These are phyloP conservation scores for Globodera rostochiensis DNA, from an alignment of 1,140 invertebrate species.

Conservation along the genomic window DNA sequence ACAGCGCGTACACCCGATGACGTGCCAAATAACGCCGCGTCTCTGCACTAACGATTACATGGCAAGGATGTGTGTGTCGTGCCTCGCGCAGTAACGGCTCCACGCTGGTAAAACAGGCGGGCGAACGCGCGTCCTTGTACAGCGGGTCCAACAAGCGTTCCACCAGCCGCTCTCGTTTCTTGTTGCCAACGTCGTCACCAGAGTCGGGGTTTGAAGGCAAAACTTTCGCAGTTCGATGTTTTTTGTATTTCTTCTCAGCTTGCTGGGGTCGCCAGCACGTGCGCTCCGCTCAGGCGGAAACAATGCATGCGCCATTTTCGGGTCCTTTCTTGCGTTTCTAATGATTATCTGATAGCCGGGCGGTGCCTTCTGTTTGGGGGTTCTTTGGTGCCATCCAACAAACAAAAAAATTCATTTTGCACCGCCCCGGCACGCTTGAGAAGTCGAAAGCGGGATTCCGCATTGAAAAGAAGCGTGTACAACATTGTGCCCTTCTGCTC, in stretches of 20 bases:
- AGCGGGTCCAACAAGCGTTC: conserved; percentile 13
- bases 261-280: too few species aligned
- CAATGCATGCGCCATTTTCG: not conserved
- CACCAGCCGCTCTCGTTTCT: not conserved
- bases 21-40: conserved; percentile 30
- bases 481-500: too few species aligned
- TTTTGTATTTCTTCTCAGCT: too few species aligned
- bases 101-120: not conserved
- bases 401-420: not conserved
- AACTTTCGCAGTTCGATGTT: not conserved
- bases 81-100: conserved; percentile 10
- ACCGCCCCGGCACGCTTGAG: too few species aligned
- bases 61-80: not conserved
- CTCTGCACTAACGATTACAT: not conserved
- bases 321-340: not conserved
- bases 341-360: not conserved
- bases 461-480: too few species aligned
- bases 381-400: not conserved
- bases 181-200: not conserved
- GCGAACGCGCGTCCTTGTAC: conserved; percentile 25
- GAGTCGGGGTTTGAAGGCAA: not conserved
- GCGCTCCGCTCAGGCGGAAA: too few species aligned
- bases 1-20: conserved; percentile 33
- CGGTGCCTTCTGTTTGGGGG: not conserved
- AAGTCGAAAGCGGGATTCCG: too few species aligned